Conservation (phyloP, 2,888 invertebrate genomes). For the Syrista parreyssii region DNA sequence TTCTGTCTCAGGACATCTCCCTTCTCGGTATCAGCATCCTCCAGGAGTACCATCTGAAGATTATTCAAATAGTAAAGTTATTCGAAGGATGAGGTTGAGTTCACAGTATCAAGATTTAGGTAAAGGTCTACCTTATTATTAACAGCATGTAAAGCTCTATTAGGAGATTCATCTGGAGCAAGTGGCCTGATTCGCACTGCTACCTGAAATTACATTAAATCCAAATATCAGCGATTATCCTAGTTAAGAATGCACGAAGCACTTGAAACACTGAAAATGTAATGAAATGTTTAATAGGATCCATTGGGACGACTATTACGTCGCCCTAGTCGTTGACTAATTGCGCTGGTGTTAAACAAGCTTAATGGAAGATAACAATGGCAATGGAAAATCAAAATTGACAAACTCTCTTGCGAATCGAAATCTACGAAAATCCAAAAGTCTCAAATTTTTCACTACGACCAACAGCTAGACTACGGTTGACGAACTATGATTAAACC, state of each 20-base stretch:
- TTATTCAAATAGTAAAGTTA: background rate
- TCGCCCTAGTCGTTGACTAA: background rate
- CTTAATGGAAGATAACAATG: background rate
- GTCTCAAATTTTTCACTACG: background rate
- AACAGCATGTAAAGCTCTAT: constrained; percentile 79
- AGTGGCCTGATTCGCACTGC: constrained; percentile 91
- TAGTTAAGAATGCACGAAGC: background rate
- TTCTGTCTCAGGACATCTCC: constrained; percentile 77
- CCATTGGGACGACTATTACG: background rate
- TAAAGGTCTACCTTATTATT: constrained; percentile 77
- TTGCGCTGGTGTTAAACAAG: background rate
- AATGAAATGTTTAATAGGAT: background rate
- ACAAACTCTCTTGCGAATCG: background rate
- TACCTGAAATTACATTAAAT: constrained; percentile 71
- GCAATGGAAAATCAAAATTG: background rate
- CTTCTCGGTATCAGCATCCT: constrained; percentile 72
- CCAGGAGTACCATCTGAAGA: constrained; percentile 74
- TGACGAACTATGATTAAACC: background rate
- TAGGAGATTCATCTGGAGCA: constrained; percentile 76
- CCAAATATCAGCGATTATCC: background rate
- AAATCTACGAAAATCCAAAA: background rate
- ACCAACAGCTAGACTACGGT: background rate
- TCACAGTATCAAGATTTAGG: constrained; percentile 11
- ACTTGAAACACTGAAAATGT: background rate
- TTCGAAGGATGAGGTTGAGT: constrained; percentile 15